Conservation (phyloP, 2,113 vertebrate species). For the Shinisaurus crocodilurus region DNA sequence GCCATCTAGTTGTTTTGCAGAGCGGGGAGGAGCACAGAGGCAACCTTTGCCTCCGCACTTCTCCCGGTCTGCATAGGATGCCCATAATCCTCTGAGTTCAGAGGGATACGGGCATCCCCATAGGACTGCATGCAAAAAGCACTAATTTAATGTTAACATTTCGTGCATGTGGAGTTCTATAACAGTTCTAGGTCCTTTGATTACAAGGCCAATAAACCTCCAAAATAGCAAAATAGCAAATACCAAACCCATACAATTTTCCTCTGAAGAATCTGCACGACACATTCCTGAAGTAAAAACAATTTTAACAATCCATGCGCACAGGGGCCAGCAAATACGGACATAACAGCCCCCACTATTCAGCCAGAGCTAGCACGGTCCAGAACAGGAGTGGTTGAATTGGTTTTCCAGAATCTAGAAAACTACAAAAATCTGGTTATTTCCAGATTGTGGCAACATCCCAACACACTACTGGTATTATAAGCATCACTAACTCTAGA, state of each 20-base stretch:
- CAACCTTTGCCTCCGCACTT: too few relatives aligned
- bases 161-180: not conserved
- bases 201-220: not conserved
- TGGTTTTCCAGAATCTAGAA: not conserved
- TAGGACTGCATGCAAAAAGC: too few relatives aligned
- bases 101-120: too few relatives aligned
- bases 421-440: not conserved
- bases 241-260: not conserved
- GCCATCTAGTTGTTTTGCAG: too few relatives aligned
- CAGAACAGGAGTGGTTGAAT: not conserved
- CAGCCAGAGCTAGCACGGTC: not conserved
- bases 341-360: not conserved
- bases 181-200: not conserved
- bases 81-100: too few relatives aligned
- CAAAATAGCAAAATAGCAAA: not conserved
- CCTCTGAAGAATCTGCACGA: not conserved
- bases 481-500: not conserved
- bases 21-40: too few relatives aligned
- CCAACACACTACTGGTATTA: not conserved
- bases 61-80: too few relatives aligned
- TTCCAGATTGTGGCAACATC: not conserved
- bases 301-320: not conserved
- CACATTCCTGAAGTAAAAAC: not conserved
- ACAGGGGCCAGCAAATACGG: not conserved
- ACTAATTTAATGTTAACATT: not conserved